phyloP scores from a whole-genome alignment of 2,113 vertebrate species.

The Neotragus moschatus region DNA sequence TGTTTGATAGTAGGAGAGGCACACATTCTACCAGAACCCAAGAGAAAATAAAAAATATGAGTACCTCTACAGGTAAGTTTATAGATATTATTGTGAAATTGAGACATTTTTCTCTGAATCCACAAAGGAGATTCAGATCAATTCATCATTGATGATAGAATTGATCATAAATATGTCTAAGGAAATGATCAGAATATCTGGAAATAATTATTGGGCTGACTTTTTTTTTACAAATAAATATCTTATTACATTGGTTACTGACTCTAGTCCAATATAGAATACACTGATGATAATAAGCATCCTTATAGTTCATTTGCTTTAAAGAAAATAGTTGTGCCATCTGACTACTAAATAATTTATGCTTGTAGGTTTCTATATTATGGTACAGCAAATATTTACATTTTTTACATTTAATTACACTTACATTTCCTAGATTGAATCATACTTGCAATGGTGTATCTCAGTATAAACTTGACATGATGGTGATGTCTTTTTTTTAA shows the following conservation, averaged over 20 bases:
- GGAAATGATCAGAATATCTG: background rate
- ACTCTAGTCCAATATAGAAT: background rate
- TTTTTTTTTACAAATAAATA: background rate
- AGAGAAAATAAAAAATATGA: background rate
- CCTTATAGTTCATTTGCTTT: background rate
- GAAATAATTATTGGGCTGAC: background rate
- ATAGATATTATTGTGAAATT: background rate
- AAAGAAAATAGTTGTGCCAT: background rate
- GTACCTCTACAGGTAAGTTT: background rate
- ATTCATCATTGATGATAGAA: background rate
- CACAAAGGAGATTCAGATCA: background rate
- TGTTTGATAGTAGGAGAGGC: background rate
- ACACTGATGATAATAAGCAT: background rate
- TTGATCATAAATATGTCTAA: background rate
- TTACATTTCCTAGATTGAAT: background rate
- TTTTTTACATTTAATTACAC: background rate
- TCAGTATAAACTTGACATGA: background rate
- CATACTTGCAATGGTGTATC: background rate
- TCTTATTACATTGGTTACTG: background rate
- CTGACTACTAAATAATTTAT: background rate
- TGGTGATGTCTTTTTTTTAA: background rate
- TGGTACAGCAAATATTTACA: background rate
- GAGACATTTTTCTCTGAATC: background rate
- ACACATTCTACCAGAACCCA: background rate
- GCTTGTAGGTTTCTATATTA: background rate